Percentiles rank a stretch among this genome's conserved stretches.
These are phyloP conservation scores for Rhingia rostrata DNA, from an alignment of 2,888 invertebrate species.

Conservation along the genomic window DNA sequence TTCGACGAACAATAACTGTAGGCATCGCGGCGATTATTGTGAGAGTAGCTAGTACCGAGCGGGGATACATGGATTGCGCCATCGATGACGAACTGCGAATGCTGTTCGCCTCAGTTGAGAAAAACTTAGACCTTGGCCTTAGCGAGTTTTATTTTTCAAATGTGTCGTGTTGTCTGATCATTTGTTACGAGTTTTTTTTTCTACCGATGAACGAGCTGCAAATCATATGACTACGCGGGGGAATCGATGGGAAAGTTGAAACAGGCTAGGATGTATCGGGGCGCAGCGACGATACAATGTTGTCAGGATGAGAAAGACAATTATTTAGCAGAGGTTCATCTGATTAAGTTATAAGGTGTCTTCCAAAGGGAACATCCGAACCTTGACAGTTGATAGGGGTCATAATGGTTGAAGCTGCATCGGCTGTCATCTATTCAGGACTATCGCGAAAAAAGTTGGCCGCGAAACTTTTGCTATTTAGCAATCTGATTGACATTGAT, in stretches of 20 bases:
- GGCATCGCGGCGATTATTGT: neutral
- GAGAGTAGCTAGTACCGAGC: neutral
- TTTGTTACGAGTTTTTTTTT: constrained; percentile 18
- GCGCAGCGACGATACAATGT: too few relatives aligned
- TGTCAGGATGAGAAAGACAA: too few relatives aligned
- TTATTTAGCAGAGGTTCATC: too few relatives aligned
- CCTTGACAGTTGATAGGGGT: too few relatives aligned
- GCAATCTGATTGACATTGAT: too few relatives aligned
- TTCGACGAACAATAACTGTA: constrained; percentile 63
- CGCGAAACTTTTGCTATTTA: too few relatives aligned
- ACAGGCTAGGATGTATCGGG: too few relatives aligned
- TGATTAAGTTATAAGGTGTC: too few relatives aligned
- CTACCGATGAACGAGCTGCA: neutral
- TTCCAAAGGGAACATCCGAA: too few relatives aligned
- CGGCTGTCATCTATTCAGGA: too few relatives aligned
- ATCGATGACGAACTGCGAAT: constrained; percentile 49
- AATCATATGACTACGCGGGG: neutral
- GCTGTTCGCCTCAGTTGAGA: constrained; percentile 69
- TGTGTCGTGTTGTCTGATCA: constrained; percentile 52
- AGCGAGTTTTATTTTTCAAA: constrained; percentile 55
- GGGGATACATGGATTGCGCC: constrained; percentile 19
- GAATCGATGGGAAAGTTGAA: neutral
- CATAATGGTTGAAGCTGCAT: too few relatives aligned
- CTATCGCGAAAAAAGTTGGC: too few relatives aligned
- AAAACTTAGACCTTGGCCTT: constrained; percentile 67